Evolutionary conservation across 2,797 vertebrate species (phyloP).

Genomic region (Garrulus glandarius): DNA sequence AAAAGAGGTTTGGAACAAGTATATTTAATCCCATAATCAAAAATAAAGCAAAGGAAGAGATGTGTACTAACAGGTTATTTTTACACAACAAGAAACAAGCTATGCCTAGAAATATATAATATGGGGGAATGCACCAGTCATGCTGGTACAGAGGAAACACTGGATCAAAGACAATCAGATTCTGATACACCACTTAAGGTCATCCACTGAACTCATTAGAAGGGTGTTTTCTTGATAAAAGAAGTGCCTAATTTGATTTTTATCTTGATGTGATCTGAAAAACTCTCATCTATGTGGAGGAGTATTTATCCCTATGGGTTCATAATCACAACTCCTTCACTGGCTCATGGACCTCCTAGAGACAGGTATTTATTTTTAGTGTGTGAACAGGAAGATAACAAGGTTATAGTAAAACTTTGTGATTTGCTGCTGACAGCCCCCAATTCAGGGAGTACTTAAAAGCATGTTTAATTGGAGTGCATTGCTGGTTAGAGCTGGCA

Average conservation of each 20-base stretch:
- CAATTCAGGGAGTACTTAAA: background rate
- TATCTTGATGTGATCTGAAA: background rate
- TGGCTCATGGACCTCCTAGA: background rate
- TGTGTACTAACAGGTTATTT: background rate
- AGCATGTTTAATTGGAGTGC: background rate
- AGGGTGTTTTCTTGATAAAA: background rate
- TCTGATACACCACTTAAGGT: background rate
- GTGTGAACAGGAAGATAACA: background rate
- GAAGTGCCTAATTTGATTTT: background rate
- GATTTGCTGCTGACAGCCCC: background rate
- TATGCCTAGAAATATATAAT: background rate
- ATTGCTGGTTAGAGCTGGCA: background rate
- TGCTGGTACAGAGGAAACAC: background rate
- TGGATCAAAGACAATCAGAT: background rate
- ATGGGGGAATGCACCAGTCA: background rate
- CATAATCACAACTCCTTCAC: background rate
- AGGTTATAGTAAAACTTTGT: background rate
- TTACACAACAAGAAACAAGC: background rate
- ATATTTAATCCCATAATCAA: background rate
- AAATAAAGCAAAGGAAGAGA: background rate
- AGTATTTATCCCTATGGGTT: background rate
- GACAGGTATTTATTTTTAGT: background rate
- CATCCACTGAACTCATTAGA: background rate
- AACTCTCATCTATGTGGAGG: background rate
- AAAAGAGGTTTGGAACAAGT: background rate